Percentiles rank a stretch among this genome's conserved stretches.
Evolutionary conservation across 1,140 invertebrate genomes (phyloP).

Genomic region (Pachypeltis micranthus): DNA sequence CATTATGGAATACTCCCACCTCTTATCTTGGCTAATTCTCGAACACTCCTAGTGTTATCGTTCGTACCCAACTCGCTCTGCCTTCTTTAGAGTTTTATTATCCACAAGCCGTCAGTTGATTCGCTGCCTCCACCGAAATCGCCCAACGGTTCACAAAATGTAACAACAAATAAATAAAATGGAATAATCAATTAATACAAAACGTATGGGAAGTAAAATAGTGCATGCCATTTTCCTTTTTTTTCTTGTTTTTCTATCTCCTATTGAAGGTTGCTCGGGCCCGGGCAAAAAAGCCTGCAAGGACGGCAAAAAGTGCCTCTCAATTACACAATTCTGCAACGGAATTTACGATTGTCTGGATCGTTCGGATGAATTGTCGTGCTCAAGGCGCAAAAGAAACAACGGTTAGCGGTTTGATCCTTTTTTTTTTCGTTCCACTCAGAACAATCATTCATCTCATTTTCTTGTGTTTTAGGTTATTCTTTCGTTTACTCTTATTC

Average conservation of each 20-base stretch:
- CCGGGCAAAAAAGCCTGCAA: neutral
- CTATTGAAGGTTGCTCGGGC: neutral
- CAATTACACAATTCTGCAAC: neutral
- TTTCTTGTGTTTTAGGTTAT: neutral
- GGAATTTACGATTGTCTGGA: neutral
- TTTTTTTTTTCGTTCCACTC: neutral
- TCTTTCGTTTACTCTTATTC: neutral
- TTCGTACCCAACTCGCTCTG: no score
- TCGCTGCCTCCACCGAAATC: no score
- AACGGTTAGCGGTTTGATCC: neutral
- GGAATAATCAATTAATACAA: no score
- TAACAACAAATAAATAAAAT: no score
- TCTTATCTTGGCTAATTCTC: no score
- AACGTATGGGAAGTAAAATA: neutral
- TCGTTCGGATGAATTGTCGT: conserved; percentile 3
- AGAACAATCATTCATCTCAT: neutral
- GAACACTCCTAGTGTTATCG: no score
- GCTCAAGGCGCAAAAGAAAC: conserved; percentile 3
- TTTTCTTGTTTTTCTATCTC: neutral
- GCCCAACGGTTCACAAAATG: no score
- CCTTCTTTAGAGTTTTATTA: no score
- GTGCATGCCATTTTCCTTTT: neutral
- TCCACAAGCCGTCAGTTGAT: no score
- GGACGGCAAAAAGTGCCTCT: neutral
- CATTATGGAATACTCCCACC: no score